Conservation (phyloP, 2,888 invertebrate genomes). For the Cistogaster globosa region DNA sequence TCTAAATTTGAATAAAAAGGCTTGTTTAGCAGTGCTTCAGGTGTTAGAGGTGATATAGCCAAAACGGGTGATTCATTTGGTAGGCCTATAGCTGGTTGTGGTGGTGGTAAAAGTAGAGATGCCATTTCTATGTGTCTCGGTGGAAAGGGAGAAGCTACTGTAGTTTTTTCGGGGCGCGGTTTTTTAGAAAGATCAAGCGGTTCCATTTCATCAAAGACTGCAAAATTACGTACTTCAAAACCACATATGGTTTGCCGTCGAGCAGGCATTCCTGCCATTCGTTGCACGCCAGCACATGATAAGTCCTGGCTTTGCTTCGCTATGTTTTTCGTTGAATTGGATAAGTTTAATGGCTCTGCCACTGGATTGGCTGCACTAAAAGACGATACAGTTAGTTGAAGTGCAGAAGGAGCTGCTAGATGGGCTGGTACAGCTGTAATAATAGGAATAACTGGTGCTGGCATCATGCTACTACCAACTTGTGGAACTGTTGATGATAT, state of each 20-base stretch:
- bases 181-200: conserved; percentile 81
- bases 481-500: conserved; percentile 60
- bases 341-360: conserved; percentile 76
- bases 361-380: conserved; percentile 42
- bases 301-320: conserved; percentile 67
- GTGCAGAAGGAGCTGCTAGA: conserved; percentile 29
- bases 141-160: conserved; percentile 27
- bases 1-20: conserved; percentile 80
- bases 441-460: conserved; percentile 64
- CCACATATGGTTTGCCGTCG: conserved; percentile 80
- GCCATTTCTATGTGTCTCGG: conserved; percentile 59
- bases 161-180: conserved; percentile 73
- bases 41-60: conserved; percentile 53
- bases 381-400: conserved; percentile 42
- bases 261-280: conserved; percentile 74
- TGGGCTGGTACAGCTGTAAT: conserved; percentile 59
- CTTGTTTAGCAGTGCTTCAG: conserved; percentile 71
- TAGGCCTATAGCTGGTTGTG: conserved; percentile 8
- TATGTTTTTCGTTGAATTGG: conserved; percentile 68
- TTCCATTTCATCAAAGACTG: conserved; percentile 78
- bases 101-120: conserved; percentile 52
- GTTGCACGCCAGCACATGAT: conserved; percentile 62
- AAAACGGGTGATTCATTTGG: conserved; percentile 54
- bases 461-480: conserved; percentile 54
- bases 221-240: conserved; percentile 77